These are phyloP conservation scores for Vireo griseus DNA, from an alignment of 2,797 vertebrate genomes.

Conservation along the genomic window DNA sequence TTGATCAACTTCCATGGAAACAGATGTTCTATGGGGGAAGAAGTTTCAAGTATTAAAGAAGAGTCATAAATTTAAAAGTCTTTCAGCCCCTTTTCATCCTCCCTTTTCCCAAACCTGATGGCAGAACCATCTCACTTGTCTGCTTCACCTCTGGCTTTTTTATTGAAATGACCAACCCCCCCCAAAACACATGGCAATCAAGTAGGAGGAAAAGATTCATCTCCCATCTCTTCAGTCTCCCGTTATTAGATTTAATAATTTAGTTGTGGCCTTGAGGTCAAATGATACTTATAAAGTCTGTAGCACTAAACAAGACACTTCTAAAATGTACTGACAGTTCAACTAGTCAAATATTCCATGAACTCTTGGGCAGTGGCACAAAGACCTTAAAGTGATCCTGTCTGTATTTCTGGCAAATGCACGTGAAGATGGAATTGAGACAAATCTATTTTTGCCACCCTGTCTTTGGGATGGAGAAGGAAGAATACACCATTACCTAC, in stretches of 20 bases:
- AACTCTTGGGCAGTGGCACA: not conserved
- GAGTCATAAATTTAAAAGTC: not conserved
- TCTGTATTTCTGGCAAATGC: not conserved
- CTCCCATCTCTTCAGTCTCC: not conserved
- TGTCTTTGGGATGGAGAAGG: not conserved
- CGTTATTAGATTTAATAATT: not conserved
- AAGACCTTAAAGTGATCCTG: not conserved
- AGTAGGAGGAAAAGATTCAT: not conserved
- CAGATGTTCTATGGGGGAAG: not conserved
- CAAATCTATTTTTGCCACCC: not conserved
- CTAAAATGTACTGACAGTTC: not conserved
- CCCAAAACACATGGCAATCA: not conserved
- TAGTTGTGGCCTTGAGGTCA: not conserved
- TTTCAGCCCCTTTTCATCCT: not conserved
- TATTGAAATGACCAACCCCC: not conserved
- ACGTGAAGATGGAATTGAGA: not conserved
- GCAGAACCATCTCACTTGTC: not conserved
- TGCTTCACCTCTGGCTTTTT: not conserved
- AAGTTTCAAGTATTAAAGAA: not conserved
- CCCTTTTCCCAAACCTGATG: not conserved
- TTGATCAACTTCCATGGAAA: constrained; percentile 5
- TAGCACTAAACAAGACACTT: not conserved
- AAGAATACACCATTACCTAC: not conserved
- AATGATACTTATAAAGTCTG: not conserved
- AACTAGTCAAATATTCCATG: not conserved